Evolutionary conservation across 2,113 vertebrate species (phyloP).

Genomic region (Synodontis membranacea): DNA sequence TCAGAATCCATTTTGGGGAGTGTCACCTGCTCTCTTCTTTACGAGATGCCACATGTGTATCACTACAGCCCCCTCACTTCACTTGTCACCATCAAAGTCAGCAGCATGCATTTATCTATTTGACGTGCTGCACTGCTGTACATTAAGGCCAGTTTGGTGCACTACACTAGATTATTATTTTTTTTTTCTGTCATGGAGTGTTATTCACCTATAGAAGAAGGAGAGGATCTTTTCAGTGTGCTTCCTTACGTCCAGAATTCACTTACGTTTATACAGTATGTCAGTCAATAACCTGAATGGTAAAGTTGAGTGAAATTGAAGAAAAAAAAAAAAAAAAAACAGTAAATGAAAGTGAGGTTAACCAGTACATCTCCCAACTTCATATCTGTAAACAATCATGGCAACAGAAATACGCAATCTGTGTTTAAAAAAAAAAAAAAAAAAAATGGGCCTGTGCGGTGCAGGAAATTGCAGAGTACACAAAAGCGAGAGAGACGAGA

Average conservation of each 20-base stretch:
- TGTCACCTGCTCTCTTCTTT: conserved; percentile 29
- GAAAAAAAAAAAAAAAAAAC: not conserved
- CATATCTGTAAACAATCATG: conserved; percentile 49
- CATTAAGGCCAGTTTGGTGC: conserved; percentile 51
- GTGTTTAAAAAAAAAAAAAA: no score
- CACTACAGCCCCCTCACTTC: conserved; percentile 32
- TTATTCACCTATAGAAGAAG: conserved; percentile 31
- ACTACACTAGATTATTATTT: conserved; percentile 14
- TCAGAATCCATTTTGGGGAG: conserved; percentile 24
- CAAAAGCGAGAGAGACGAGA: conserved; percentile 91
- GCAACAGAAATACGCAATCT: conserved; percentile 43
- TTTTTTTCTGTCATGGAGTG: conserved; percentile 9
- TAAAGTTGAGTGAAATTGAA: conserved; percentile 31
- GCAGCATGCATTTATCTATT: conserved; percentile 49
- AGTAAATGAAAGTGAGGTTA: conserved; percentile 44
- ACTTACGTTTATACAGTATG: conserved; percentile 39
- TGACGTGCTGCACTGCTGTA: conserved; percentile 58
- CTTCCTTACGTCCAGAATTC: not conserved
- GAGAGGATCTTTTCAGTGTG: conserved; percentile 26
- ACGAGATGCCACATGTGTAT: conserved; percentile 38
- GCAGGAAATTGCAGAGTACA: conserved; percentile 92
- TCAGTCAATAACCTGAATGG: conserved; percentile 42
- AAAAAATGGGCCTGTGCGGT: conserved; percentile 31
- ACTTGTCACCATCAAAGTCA: conserved; percentile 49
- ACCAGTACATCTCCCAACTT: conserved; percentile 49